Conservation (phyloP, 2,797 vertebrate species). For the Lagocephalus sceleratus region DNA sequence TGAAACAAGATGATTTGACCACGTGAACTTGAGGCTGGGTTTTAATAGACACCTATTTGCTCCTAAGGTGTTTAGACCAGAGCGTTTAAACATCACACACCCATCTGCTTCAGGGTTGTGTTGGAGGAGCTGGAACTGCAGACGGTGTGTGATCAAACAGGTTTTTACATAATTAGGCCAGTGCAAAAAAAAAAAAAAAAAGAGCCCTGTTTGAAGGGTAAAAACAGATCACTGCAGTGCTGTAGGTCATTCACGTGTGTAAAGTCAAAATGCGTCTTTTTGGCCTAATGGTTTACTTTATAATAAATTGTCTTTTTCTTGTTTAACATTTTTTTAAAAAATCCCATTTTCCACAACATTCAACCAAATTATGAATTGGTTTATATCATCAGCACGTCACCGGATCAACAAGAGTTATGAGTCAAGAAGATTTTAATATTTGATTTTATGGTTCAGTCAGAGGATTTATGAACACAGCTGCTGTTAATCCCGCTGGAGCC, state of each 20-base stretch:
- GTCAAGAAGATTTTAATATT: no score
- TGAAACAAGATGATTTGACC: neutral
- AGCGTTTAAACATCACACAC: neutral
- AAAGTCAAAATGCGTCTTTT: no score
- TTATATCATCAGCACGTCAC: no score
- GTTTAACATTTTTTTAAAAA: no score
- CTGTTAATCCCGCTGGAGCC: no score
- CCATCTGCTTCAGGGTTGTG: neutral
- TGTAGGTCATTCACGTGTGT: conserved; percentile 1
- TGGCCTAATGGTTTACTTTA: no score
- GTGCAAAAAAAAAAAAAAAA: conserved; percentile 1
- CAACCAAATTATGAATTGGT: no score
- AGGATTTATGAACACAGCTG: no score
- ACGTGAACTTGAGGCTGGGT: neutral
- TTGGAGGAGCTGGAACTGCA: neutral
- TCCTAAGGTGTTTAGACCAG: neutral
- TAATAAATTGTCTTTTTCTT: no score
- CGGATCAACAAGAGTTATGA: no score
- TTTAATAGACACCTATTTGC: neutral
- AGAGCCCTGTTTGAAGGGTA: conserved; percentile 2
- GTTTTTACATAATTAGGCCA: conserved; percentile 23
- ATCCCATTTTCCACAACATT: no score
- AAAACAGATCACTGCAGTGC: conserved; percentile 10
- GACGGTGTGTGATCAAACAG: conserved; percentile 7
- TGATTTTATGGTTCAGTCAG: no score